Conservation (phyloP, 2,888 invertebrate genomes). For the Trissolcus brochymenae region DNA sequence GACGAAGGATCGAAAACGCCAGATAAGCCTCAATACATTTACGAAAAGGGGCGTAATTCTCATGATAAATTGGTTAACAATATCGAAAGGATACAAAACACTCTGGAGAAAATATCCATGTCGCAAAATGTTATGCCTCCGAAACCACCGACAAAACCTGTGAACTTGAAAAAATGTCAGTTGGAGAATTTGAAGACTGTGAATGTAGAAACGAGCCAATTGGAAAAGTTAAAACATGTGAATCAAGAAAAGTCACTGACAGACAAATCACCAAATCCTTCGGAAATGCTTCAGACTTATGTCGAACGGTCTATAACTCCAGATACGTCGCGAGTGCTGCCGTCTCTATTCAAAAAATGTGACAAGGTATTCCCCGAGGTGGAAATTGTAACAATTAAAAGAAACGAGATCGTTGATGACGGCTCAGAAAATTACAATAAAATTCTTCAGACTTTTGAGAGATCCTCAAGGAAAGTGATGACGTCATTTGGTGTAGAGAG, state of each 20-base stretch:
- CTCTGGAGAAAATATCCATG: constrained; percentile 24
- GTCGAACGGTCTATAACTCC: constrained; percentile 4
- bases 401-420: constrained; percentile 34
- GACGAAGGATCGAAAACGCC: constrained; percentile 1
- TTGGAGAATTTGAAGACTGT: not conserved
- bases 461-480: constrained; percentile 42
- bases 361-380: constrained; percentile 48
- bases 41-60: constrained; percentile 14
- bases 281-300: constrained; percentile 14
- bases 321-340: constrained; percentile 2
- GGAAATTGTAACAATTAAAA: constrained; percentile 47
- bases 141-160: not conserved
- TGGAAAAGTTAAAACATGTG: no score
- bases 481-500: constrained; percentile 38
- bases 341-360: constrained; percentile 34
- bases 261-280: constrained; percentile 11
- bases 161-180: not conserved
- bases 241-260: constrained; percentile 1
- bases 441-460: constrained; percentile 48
- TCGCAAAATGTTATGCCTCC: not conserved
- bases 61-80: constrained; percentile 18
- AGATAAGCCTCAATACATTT: constrained; percentile 20
- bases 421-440: constrained; percentile 35
- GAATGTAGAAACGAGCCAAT: not conserved
- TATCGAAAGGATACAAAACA: constrained; percentile 33